Evolutionary conservation across 2,113 vertebrate species (phyloP), one percentile per base, ranked within the genome.

Genomic region (Scopus umbretta): DNA sequence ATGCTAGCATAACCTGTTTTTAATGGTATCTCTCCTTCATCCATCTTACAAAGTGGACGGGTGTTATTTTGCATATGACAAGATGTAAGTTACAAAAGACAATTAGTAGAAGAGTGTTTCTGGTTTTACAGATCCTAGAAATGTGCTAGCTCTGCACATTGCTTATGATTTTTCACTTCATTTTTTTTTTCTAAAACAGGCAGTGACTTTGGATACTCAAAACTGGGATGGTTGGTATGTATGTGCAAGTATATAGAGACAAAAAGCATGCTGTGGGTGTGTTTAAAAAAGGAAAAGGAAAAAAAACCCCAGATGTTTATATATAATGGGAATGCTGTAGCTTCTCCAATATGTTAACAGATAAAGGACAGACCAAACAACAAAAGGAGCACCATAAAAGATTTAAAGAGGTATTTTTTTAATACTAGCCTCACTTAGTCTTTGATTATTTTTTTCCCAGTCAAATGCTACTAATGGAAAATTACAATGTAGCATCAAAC

Each of bases 141-240:
- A 29, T 34, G 30, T 63, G 21, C 18, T 59, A 52, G 26, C 47
- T 80, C 38, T 82, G 15, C 10, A 3, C 0, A 0, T 32, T 67
- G 10, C 13, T 78, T 16, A 29, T 40, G 25, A 17, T 32, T 70
- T 86, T 68, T 74, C 13, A 16, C 8, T 49, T 68, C 2, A 12
- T 6, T 16, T 76, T 76, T 23, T 81, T 81, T 73, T 38, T 29
- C 18, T 10, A 26, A 40, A 73, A 14, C 27, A 20, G 3, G 6
- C 15, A 47, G 9, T 66, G 45, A 38, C 42, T 88, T 65, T 63
- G 49, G 14, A 56, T 65, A 14, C 13, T 23, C 21, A 5, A 50
- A 30, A 55, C 8, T 32, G 27, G 25, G 55, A 13, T 62, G 25
- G 12, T 16, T 49, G 25, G n/a, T 17, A 7, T 10, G 7, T 45